Percentiles rank a stretch among this genome's conserved stretches.
These are phyloP conservation scores for Parasteatoda lunata DNA, from an alignment of 2,888 invertebrate species.

Conservation along the genomic window DNA sequence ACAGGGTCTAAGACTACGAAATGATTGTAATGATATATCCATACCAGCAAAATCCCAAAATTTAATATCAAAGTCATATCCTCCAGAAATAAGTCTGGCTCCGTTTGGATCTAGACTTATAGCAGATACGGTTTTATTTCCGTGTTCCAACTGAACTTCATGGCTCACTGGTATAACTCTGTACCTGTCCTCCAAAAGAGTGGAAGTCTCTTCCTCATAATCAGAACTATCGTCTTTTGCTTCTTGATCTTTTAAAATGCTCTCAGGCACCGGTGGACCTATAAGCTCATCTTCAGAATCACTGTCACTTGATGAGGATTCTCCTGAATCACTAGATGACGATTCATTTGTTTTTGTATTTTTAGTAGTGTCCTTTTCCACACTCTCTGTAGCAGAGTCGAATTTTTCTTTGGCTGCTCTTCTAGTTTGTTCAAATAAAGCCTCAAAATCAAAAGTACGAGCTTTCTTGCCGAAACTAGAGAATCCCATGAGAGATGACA, in stretches of 20 bases:
- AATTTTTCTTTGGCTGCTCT: conserved; percentile 74
- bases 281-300: conserved; percentile 76
- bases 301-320: conserved; percentile 54
- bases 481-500: conserved; percentile 69
- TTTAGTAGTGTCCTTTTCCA: conserved; percentile 69
- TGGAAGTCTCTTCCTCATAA: conserved; percentile 71
- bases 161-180: conserved; percentile 76
- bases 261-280: conserved; percentile 78
- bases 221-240: conserved; percentile 69
- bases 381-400: conserved; percentile 55
- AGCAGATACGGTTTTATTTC: conserved; percentile 88
- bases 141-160: conserved; percentile 88
- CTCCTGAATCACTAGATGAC: conserved; percentile 54
- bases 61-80: conserved; percentile 95
- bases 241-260: conserved; percentile 72
- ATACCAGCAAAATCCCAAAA: conserved; percentile 99
- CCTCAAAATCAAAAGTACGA: conserved; percentile 86
- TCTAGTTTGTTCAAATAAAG: conserved; percentile 78
- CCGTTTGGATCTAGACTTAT: conserved; percentile 95
- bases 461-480: conserved; percentile 81
- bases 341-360: conserved; percentile 20
- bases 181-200: conserved; percentile 71
- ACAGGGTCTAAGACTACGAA: conserved; percentile 93
- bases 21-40: conserved; percentile 93
- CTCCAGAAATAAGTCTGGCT: conserved; percentile 90